Conservation (phyloP, 2,113 vertebrate genomes). For the Archocentrus centrarchus region DNA sequence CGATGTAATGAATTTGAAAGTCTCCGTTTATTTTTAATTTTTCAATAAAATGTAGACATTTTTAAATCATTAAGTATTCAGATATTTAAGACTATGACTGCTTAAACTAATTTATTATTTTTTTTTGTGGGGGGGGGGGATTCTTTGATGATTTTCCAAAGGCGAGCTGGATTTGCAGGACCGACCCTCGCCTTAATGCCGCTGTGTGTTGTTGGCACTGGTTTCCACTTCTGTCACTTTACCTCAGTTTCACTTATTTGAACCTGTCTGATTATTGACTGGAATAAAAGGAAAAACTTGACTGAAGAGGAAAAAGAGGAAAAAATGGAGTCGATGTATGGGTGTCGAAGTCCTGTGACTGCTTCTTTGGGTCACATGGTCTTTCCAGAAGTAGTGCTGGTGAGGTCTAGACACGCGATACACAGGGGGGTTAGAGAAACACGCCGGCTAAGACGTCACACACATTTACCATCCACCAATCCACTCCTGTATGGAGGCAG, state of each 20-base stretch:
- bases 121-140: too few species aligned
- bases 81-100: neutral
- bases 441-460: conserved; percentile 63
- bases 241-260: conserved; percentile 47
- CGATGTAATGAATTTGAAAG: neutral
- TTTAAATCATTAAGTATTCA: neutral
- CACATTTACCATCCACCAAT: conserved; percentile 61
- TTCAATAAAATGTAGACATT: neutral
- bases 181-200: conserved; percentile 7
- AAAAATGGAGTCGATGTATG: conserved; percentile 23
- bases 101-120: neutral
- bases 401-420: conserved; percentile 77
- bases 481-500: conserved; percentile 64
- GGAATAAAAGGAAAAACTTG: conserved; percentile 31
- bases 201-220: neutral
- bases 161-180: neutral
- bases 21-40: neutral
- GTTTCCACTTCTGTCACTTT: conserved; percentile 43
- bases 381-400: conserved; percentile 55
- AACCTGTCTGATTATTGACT: conserved; percentile 31
- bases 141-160: neutral
- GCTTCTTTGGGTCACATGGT: conserved; percentile 67
- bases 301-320: conserved; percentile 3
- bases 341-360: conserved; percentile 57
- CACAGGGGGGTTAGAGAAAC: conserved; percentile 69